Conservation (phyloP, 1,140 invertebrate species). For the Drosophila kurseongensis region DNA sequence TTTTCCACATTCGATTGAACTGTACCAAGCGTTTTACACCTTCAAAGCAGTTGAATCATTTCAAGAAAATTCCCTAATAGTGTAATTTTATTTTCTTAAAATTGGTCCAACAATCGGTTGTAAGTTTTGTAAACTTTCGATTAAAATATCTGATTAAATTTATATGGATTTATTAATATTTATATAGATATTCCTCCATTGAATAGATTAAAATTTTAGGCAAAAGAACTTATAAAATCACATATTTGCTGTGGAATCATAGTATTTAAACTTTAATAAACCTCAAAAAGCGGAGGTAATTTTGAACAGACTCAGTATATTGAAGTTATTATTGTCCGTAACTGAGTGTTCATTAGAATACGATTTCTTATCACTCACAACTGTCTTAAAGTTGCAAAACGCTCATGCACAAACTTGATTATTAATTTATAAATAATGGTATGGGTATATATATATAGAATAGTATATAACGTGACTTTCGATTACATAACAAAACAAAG, state of each 20-base stretch:
- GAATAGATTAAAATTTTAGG: background rate
- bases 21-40: constrained; percentile 20
- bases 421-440: constrained; percentile 38
- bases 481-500: constrained; percentile 56
- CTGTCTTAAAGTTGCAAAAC: constrained; percentile 19
- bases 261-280: background rate
- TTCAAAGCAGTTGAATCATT: constrained; percentile 1
- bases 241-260: constrained; percentile 9
- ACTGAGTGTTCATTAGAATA: constrained; percentile 2
- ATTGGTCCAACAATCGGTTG: constrained; percentile 4
- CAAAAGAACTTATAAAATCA: background rate
- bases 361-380: background rate
- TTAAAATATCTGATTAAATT: background rate
- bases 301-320: background rate
- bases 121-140: background rate
- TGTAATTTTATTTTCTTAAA: background rate
- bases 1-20: background rate
- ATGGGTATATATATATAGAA: constrained; percentile 20
- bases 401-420: constrained; percentile 6
- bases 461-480: constrained; percentile 33
- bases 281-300: constrained; percentile 3
- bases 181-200: background rate
- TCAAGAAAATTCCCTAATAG: background rate
- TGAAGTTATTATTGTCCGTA: constrained; percentile 24
- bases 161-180: background rate